Percentiles rank a stretch among this genome's conserved stretches.
Conservation (phyloP, 2,113 vertebrate species). For the Pimephales promelas region DNA sequence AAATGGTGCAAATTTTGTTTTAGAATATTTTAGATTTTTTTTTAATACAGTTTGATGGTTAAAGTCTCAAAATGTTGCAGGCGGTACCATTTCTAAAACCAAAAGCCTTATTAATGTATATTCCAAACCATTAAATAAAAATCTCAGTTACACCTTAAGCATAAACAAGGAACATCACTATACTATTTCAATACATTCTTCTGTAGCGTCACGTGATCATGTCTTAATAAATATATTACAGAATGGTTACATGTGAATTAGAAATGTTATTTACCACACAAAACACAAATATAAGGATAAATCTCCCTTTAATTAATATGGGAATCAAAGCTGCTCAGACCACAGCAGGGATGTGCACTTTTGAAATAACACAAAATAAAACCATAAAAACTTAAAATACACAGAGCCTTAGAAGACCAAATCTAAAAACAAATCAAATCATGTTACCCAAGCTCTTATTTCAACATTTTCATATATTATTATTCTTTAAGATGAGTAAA, state of each 20-base stretch:
- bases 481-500: not conserved
- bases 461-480: conserved; percentile 2
- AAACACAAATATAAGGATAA: not conserved
- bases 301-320: not conserved
- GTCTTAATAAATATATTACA: not conserved
- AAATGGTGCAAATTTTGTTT: not conserved
- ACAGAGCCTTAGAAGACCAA: not conserved
- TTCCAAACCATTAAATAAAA: not conserved
- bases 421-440: not conserved
- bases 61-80: not conserved
- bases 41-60: not conserved
- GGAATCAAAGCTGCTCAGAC: not conserved
- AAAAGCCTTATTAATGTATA: not conserved
- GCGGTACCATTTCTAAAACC: not conserved
- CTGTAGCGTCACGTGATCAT: not conserved
- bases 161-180: not conserved
- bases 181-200: not conserved
- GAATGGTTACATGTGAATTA: not conserved
- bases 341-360: not conserved
- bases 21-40: not conserved
- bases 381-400: not conserved
- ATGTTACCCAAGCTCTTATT: not conserved
- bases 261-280: not conserved
- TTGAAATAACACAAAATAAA: not conserved
- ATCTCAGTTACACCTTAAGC: not conserved